Evolutionary conservation across 1,140 invertebrate genomes (phyloP).

Genomic region (Ips typographus): DNA sequence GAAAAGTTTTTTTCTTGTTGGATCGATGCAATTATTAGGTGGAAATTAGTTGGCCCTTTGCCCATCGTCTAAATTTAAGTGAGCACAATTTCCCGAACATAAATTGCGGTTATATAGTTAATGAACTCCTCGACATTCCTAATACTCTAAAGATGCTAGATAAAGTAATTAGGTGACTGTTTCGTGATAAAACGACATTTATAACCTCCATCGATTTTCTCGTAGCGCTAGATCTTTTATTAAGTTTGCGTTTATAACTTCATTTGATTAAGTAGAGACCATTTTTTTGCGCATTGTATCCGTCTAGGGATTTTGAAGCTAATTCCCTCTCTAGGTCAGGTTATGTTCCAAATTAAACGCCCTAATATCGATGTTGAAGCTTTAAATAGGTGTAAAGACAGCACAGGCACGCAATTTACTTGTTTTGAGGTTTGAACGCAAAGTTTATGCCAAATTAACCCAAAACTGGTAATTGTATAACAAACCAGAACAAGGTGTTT

Average conservation of each 20-base stretch:
- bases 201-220: constrained; percentile 26
- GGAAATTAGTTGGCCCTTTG: too few relatives aligned
- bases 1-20: too few relatives aligned
- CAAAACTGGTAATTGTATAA: too few relatives aligned
- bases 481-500: too few relatives aligned
- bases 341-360: constrained; percentile 1
- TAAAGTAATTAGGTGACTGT: constrained; percentile 28
- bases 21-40: too few relatives aligned
- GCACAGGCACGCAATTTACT: too few relatives aligned
- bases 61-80: too few relatives aligned
- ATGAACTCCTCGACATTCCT: constrained; percentile 28
- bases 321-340: neutral
- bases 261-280: constrained; percentile 16
- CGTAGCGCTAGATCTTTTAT: constrained; percentile 6
- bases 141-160: constrained; percentile 20
- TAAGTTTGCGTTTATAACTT: constrained; percentile 21
- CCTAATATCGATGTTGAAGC: neutral
- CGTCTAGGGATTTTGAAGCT: neutral
- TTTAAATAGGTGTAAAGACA: too few relatives aligned
- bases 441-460: too few relatives aligned
- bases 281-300: neutral
- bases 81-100: neutral
- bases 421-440: too few relatives aligned
- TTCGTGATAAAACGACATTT: constrained; percentile 28
- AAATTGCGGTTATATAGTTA: constrained; percentile 25